A percentile compares a stretch with the other conserved stretches of the same genome.
phyloP scores from a whole-genome alignment of 2,113 vertebrate species.

The Athene cunicularia region DNA sequence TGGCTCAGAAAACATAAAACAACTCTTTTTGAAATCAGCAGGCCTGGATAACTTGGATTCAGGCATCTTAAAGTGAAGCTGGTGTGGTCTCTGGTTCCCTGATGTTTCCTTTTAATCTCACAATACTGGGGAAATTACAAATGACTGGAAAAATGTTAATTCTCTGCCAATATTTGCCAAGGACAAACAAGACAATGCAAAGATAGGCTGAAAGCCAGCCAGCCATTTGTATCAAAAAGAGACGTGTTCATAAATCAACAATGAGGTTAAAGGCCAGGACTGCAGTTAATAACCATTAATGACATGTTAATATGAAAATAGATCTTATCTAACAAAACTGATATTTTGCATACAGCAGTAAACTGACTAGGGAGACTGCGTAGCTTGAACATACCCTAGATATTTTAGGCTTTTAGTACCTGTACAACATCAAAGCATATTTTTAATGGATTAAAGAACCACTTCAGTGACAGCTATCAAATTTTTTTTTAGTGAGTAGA shows the following conservation, averaged over 20 bases:
- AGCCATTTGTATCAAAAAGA: neutral
- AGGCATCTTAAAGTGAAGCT: neutral
- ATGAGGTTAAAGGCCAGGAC: neutral
- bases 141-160: neutral
- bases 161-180: neutral
- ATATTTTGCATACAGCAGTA: neutral
- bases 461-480: neutral
- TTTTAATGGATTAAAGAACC: neutral
- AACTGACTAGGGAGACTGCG: neutral
- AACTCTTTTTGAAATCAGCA: neutral
- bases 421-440: neutral
- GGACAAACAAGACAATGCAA: neutral
- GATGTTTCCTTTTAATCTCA: neutral
- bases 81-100: neutral
- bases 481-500: neutral
- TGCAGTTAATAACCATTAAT: neutral
- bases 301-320: neutral
- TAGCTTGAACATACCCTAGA: neutral
- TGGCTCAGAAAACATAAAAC: neutral
- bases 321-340: neutral
- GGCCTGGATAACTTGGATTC: neutral
- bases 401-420: neutral
- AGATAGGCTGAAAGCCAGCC: neutral
- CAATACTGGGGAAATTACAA: neutral
- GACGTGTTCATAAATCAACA: neutral